Conservation (phyloP, 1,140 invertebrate species). For the Anagrus nilaparvatae region DNA sequence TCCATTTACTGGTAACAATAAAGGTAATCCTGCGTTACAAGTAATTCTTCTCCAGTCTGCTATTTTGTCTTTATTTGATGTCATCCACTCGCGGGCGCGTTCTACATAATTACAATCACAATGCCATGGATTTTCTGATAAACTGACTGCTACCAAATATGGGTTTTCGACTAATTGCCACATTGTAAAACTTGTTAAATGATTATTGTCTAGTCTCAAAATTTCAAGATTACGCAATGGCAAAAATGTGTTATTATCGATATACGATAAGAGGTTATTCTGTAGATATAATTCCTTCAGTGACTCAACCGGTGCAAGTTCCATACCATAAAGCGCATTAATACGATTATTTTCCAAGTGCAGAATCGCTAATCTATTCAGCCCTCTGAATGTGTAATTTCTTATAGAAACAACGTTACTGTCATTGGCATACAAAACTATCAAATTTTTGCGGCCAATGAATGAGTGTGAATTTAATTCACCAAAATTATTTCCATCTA, state of each 20-base stretch:
- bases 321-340: constrained; percentile 59
- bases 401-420: constrained; percentile 68
- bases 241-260: constrained; percentile 67
- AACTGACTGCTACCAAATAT: constrained; percentile 65
- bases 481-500: constrained; percentile 75
- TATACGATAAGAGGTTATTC: constrained; percentile 63
- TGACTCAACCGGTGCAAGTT: constrained; percentile 60
- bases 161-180: constrained; percentile 64
- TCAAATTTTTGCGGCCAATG: constrained; percentile 76
- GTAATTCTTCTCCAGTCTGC: constrained; percentile 56
- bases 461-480: constrained; percentile 74
- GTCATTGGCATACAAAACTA: constrained; percentile 72
- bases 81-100: constrained; percentile 67
- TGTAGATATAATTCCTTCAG: constrained; percentile 77
- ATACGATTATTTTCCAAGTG: constrained; percentile 76
- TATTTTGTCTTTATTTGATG: constrained; percentile 60
- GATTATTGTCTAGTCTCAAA: constrained; percentile 69
- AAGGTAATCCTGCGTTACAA: constrained; percentile 43
- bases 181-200: constrained; percentile 63
- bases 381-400: constrained; percentile 76
- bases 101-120: constrained; percentile 79
- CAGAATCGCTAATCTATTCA: constrained; percentile 62
- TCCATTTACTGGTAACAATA: constrained; percentile 51
- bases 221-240: constrained; percentile 64
- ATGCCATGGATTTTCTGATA: constrained; percentile 80